Evolutionary conservation across 2,113 vertebrate species (phyloP).

Genomic region (Capreolus pygargus): DNA sequence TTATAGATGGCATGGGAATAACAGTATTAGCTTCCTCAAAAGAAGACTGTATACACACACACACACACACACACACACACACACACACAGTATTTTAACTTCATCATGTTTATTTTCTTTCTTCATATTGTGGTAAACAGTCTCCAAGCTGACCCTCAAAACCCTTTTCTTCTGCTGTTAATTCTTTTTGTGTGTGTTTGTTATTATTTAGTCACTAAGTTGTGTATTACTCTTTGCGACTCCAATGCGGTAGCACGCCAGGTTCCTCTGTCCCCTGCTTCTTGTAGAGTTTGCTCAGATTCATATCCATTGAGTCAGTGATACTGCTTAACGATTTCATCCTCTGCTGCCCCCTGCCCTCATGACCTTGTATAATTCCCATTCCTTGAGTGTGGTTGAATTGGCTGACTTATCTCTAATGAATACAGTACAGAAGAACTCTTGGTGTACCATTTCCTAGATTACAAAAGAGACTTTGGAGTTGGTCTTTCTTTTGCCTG

Average conservation of each 20-base stretch:
- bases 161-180: not conserved
- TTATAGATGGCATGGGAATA: not conserved
- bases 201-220: not conserved
- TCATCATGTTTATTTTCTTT: not conserved
- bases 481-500: not conserved
- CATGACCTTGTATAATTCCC: no score
- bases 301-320: not conserved
- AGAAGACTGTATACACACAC: not conserved
- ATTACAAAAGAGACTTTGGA: not conserved
- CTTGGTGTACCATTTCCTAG: not conserved
- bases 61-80: not conserved
- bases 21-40: not conserved
- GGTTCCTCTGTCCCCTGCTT: not conserved
- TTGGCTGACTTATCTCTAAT: not conserved
- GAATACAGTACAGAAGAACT: not conserved
- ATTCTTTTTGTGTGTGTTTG: not conserved
- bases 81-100: not conserved
- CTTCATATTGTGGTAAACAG: not conserved
- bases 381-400: not conserved
- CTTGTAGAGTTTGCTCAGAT: not conserved
- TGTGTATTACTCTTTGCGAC: not conserved
- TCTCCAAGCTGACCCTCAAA: no score
- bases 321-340: not conserved
- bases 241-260: rapidly evolving
- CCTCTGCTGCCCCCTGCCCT: not conserved